Evolutionary conservation across 2,797 vertebrate species (phyloP).

Genomic region (Hirundo rustica): DNA sequence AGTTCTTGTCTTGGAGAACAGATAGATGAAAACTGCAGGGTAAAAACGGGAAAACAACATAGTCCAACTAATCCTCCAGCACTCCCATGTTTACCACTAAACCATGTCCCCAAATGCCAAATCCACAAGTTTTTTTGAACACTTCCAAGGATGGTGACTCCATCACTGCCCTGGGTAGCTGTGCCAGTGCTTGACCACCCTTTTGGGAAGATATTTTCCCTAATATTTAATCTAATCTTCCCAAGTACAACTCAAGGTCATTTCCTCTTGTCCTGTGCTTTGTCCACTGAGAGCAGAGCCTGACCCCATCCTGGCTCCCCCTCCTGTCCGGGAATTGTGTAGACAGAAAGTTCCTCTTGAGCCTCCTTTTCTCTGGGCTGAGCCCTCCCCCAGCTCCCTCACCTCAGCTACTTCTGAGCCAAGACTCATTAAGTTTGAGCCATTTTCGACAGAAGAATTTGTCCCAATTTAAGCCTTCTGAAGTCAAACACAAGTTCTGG

Average conservation of each 20-base stretch:
- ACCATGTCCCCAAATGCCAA: not conserved
- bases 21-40: not conserved
- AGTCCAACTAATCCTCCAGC: not conserved
- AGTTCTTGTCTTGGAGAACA: not conserved
- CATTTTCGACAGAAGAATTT: not conserved
- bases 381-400: not conserved
- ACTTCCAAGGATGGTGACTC: not conserved
- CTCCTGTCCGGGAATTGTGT: not conserved
- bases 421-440: not conserved
- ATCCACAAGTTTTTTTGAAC: not conserved
- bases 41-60: not conserved
- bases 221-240: not conserved
- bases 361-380: not conserved
- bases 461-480: not conserved
- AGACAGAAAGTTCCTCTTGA: not conserved
- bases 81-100: not conserved
- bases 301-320: fast-evolving
- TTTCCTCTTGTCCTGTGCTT: not conserved
- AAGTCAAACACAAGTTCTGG: not conserved
- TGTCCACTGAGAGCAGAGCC: not conserved
- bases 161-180: not conserved
- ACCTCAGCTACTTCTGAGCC: not conserved
- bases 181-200: not conserved
- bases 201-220: not conserved
- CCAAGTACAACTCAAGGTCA: fast-evolving